A percentile compares a stretch with the other conserved stretches of the same genome.
phyloP scores from a whole-genome alignment of 1,140 invertebrate species.

The Varroa destructor region DNA sequence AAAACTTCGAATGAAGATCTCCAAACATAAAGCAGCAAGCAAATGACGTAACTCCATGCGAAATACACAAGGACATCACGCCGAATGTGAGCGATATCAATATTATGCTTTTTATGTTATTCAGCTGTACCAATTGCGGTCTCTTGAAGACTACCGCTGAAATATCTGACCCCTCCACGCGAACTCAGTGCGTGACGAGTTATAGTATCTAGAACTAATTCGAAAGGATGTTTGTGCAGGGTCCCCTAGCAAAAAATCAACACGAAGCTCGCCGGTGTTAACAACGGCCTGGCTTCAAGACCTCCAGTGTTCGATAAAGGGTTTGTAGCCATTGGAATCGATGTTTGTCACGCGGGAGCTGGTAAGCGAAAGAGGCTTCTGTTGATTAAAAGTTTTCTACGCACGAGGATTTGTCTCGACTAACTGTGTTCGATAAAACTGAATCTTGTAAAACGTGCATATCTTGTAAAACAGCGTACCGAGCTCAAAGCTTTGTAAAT shows the following conservation, averaged over 20 bases:
- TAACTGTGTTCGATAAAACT: too few relatives aligned
- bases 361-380: not conserved
- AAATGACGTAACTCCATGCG: not conserved
- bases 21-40: not conserved
- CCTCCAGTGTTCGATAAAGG: not conserved
- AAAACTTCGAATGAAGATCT: constrained; percentile 15
- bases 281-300: not conserved
- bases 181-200: constrained; percentile 63
- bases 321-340: constrained; percentile 2
- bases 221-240: not conserved
- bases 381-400: too few relatives aligned
- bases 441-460: too few relatives aligned
- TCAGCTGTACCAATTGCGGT: constrained; percentile 43
- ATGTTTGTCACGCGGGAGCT: constrained; percentile 7
- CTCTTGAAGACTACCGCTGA: constrained; percentile 61
- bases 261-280: not conserved
- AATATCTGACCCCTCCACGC: constrained; percentile 50
- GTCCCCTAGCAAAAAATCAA: constrained; percentile 18
- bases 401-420: too few relatives aligned
- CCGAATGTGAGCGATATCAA: not conserved
- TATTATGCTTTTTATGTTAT: not conserved
- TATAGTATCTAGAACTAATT: not conserved
- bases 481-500: too few relatives aligned
- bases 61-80: not conserved
- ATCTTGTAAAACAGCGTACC: too few relatives aligned